Evolutionary conservation across 64 coral and sea anemone species (phyloP), one percentile per base, ranked within the genome.

Genomic region (Pocillopora verrucosa): DNA sequence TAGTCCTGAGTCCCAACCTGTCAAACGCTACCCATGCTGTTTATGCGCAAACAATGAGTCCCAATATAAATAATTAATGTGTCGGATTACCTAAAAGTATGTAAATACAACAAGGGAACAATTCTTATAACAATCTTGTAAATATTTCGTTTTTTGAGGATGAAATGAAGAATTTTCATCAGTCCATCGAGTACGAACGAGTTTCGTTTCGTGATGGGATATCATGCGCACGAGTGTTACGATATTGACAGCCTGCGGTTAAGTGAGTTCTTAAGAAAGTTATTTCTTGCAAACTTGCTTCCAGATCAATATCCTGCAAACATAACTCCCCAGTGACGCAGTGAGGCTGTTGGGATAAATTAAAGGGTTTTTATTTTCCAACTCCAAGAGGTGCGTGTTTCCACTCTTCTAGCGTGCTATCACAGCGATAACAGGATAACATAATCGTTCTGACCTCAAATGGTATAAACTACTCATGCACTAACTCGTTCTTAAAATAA

Each of bases 41-140:
- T 85, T 85, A 26, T 70, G 82, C 11, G 64, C 36, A 85, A 85
- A 85, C 82, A 85, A 85, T 58, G 35, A 26, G 61, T 13, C 26
- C 9, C 65, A 85, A 85, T 85, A 85, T 85, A 72, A 72, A 85
- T 85, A 85, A 85, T 85, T 85, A 70, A 85, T 85, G 20, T 36
- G 64, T 85, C 61, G 82, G 65, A 85, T 85, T 45, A 72, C 82
- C 16, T 72, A 85, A 56, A 41, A 38, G 64, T 72, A 72, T 68
- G 82, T 73, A 85, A 85, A 85, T 72, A 72, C 65, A 37, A 11
- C 5, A 72, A 85, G 37, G 68, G 37, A 70, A 30, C 37, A 17
- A 72, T 85, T 12, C 38, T 57, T 24, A 5, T 72, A 65, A 72
- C 41, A 16, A 2, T 14, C 20, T 2, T 11, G 82, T 83, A 68